These are phyloP conservation scores for Herpetotheres cachinnans DNA, from an alignment of 2,113 vertebrate species.

Conservation along the genomic window DNA sequence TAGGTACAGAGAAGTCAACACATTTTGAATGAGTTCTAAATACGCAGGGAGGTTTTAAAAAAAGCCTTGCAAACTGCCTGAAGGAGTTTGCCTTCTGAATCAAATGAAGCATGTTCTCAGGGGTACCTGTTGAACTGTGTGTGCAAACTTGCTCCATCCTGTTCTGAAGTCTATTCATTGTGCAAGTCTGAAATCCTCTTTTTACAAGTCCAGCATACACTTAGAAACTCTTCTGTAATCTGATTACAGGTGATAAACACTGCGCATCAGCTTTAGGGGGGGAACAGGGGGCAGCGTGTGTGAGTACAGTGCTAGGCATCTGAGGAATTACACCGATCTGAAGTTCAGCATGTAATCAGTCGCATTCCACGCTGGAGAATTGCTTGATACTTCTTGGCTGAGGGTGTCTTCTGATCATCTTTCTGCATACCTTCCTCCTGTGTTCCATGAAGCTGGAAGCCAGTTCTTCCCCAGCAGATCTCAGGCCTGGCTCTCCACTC, in stretches of 20 bases:
- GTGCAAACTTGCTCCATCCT: background rate
- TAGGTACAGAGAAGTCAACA: background rate
- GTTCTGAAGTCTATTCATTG: background rate
- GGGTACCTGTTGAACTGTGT: background rate
- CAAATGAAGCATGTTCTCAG: background rate
- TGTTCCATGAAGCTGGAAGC: background rate
- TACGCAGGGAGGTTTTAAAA: background rate
- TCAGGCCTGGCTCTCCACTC: background rate
- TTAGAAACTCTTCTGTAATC: background rate
- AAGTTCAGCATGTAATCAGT: accelerated
- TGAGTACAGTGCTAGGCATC: accelerated
- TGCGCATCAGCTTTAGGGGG: accelerated
- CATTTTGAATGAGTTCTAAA: background rate
- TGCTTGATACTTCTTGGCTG: background rate
- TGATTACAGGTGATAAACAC: background rate
- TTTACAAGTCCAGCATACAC: background rate
- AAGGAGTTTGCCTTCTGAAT: background rate
- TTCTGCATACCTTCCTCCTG: background rate
- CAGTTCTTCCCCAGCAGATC: background rate
- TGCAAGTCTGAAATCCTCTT: background rate
- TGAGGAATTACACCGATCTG: background rate
- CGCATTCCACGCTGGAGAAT: background rate
- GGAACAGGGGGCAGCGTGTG: accelerated
- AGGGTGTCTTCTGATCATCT: background rate
- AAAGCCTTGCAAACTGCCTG: background rate